Evolutionary conservation across 2,888 invertebrate species (phyloP).

Genomic region (Melikaiella ostensackeni): DNA sequence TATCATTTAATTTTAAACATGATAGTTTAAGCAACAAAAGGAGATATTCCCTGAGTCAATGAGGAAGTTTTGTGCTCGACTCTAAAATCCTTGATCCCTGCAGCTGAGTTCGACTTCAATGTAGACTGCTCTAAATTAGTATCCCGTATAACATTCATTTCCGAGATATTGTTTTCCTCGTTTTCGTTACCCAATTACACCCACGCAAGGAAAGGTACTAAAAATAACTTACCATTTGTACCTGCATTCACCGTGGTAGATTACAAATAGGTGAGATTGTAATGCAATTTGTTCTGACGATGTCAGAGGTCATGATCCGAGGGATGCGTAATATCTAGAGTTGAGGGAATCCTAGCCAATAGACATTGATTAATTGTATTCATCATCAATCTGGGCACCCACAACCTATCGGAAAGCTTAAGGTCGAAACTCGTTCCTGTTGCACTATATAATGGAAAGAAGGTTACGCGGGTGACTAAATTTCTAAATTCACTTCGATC

Average conservation of each 20-base stretch:
- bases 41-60: background rate
- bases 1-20: background rate
- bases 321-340: background rate
- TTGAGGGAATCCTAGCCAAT: background rate
- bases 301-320: conserved; percentile 9
- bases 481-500: conserved; percentile 34
- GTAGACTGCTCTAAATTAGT: background rate
- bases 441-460: conserved; percentile 9
- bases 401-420: background rate
- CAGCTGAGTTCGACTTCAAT: background rate
- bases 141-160: background rate
- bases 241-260: conserved; percentile 8
- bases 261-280: background rate
- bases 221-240: conserved; percentile 25
- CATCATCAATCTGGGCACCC: background rate
- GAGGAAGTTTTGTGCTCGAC: background rate
- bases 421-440: background rate
- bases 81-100: background rate
- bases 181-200: conserved; percentile 42
- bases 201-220: conserved; percentile 12
- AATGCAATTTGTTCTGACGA: background rate
- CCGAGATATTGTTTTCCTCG: conserved; percentile 5
- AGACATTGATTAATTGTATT: conserved; percentile 5
- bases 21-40: background rate
- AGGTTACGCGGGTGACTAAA: conserved; percentile 31